phyloP scores from a whole-genome alignment of 2,888 invertebrate species.

The Cecidostiba fungosa region DNA sequence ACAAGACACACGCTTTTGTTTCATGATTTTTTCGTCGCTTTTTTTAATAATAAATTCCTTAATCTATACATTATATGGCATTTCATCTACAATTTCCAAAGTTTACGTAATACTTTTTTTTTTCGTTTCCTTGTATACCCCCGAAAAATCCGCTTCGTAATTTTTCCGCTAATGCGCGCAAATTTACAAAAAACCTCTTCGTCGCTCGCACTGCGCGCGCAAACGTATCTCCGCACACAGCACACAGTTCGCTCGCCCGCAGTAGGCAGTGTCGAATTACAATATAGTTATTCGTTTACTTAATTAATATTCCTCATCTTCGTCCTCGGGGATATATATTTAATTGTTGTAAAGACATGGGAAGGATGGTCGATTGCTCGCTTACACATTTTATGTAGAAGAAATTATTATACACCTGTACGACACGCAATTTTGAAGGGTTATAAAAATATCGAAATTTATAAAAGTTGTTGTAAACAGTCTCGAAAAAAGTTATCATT shows the following conservation, averaged over 20 bases:
- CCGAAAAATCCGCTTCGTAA: slow-evolving; percentile 38
- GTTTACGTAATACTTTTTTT: slow-evolving; percentile 61
- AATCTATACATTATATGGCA: slow-evolving; percentile 65
- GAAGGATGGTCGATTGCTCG: slow-evolving; percentile 19
- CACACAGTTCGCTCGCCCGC: slow-evolving; percentile 53
- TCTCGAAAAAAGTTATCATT: background rate
- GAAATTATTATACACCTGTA: too few species aligned
- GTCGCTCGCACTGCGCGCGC: slow-evolving; percentile 46
- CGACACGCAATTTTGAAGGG: background rate
- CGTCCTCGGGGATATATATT: slow-evolving; percentile 13
- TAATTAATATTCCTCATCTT: background rate
- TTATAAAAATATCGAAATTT: slow-evolving; percentile 23
- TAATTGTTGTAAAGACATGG: background rate
- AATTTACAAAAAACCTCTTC: slow-evolving; percentile 62
- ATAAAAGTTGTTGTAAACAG: background rate
- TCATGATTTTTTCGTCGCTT: slow-evolving; percentile 39
- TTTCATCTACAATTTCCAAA: slow-evolving; percentile 64
- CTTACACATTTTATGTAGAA: too few species aligned
- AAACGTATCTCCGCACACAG: slow-evolving; percentile 8
- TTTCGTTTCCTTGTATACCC: slow-evolving; percentile 27
- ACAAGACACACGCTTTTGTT: slow-evolving; percentile 30
- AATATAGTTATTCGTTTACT: slow-evolving; percentile 50
- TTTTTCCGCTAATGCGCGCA: slow-evolving; percentile 56
- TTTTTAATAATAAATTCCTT: slow-evolving; percentile 65
- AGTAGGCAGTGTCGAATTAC: slow-evolving; percentile 48